Conservation (phyloP, 1,140 invertebrate genomes). For the Scaptomyza hsui region DNA sequence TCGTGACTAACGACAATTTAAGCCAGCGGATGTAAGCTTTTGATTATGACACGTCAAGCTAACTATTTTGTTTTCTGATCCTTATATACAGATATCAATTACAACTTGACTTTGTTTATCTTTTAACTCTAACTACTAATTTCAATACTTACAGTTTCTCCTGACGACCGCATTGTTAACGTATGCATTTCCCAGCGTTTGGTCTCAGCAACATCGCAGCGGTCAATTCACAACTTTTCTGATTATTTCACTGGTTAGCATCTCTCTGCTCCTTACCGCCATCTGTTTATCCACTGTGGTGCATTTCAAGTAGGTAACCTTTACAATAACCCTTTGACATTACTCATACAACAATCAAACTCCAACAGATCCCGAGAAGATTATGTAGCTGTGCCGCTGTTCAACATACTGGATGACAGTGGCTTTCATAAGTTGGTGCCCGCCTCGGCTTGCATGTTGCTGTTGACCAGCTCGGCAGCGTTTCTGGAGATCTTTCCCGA, state of each 20-base stretch:
- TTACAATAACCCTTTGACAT: not conserved
- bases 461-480: conserved; percentile 86
- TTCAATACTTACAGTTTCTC: conserved; percentile 55
- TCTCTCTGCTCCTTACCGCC: conserved; percentile 67
- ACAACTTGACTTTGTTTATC: too few species aligned
- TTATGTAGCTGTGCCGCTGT: conserved; percentile 86
- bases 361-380: conserved; percentile 52
- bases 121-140: too few species aligned
- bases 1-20: conserved; percentile 67
- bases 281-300: conserved; percentile 76
- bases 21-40: conserved; percentile 74
- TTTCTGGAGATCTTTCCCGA: conserved; percentile 87
- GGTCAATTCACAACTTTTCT: conserved; percentile 58
- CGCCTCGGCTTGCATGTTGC: conserved; percentile 86
- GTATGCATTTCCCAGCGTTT: conserved; percentile 72
- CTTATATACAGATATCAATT: not conserved
- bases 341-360: not conserved
- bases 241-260: conserved; percentile 49
- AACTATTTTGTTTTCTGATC: conserved; percentile 25
- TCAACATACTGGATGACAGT: conserved; percentile 86
- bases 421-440: conserved; percentile 87
- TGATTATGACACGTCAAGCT: conserved; percentile 72
- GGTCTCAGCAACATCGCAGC: conserved; percentile 58
- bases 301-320: conserved; percentile 63
- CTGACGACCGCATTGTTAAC: conserved; percentile 62